These are phyloP conservation scores for Streptopelia turtur DNA, from an alignment of 2,797 vertebrate species.

Conservation along the genomic window DNA sequence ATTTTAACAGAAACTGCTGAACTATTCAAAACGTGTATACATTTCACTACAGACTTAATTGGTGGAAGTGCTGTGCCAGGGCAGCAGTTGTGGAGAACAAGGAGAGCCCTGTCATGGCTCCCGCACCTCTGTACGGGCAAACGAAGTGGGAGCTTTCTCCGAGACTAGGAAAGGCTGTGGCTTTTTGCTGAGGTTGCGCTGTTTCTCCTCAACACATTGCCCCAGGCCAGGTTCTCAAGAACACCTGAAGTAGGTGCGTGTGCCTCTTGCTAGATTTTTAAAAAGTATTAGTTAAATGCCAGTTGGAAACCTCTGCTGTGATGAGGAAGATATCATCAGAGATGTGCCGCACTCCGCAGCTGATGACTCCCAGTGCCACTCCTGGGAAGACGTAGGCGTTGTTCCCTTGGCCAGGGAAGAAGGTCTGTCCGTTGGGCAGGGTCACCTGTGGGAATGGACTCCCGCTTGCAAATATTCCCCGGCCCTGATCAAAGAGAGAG, in stretches of 20 bases:
- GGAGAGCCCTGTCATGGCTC: not conserved
- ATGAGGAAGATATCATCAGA: constrained; percentile 94
- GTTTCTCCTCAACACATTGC: not conserved
- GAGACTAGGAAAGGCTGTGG: not conserved
- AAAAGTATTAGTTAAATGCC: not conserved
- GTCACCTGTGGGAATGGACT: constrained; percentile 94
- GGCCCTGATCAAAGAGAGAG: constrained; percentile 81
- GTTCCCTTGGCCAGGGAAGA: constrained; percentile 97
- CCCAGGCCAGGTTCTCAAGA: not conserved
- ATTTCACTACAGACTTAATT: not conserved
- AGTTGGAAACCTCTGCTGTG: constrained; percentile 88
- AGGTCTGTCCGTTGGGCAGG: constrained; percentile 88
- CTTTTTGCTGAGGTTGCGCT: not conserved
- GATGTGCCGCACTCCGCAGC: constrained; percentile 92
- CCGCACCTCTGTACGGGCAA: not conserved
- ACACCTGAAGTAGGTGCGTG: not conserved
- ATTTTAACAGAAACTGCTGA: not conserved
- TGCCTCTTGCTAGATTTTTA: not conserved
- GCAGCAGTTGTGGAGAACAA: not conserved
- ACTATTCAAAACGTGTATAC: not conserved
- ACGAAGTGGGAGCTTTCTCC: not conserved
- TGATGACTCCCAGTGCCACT: constrained; percentile 91
- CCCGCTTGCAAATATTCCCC: constrained; percentile 95
- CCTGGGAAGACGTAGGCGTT: constrained; percentile 97
- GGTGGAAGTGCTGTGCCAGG: not conserved